Conservation (phyloP, 2,113 vertebrate species). For the Chlamydotis undulata region DNA sequence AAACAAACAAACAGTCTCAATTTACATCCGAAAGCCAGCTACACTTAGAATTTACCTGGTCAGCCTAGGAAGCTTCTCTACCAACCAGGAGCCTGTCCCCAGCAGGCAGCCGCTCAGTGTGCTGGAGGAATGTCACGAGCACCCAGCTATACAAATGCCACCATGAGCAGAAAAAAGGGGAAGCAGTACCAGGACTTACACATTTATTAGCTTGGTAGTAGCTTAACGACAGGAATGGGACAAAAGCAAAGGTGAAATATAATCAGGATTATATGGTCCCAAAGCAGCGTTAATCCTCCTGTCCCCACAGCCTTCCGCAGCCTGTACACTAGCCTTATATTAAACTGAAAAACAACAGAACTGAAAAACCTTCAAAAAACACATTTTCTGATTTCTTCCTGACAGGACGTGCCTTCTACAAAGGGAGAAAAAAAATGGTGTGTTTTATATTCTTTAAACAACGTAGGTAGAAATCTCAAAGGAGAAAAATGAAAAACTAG, state of each 20-base stretch:
- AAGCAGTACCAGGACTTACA: background rate
- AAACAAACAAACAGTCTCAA: background rate
- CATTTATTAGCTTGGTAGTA: background rate
- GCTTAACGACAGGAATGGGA: background rate
- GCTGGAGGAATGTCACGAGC: background rate
- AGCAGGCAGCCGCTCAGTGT: background rate
- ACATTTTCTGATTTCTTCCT: background rate
- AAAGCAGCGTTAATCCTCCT: background rate
- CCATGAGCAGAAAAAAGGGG: background rate
- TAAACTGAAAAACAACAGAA: background rate
- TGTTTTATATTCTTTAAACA: background rate
- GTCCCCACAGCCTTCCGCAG: background rate
- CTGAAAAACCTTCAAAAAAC: background rate
- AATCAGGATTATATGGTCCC: background rate
- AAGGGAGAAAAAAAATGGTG: background rate
- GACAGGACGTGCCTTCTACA: background rate
- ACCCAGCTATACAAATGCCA: background rate
- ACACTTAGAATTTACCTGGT: background rate
- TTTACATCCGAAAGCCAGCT: background rate
- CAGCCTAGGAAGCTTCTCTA: background rate
- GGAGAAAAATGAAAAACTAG: background rate
- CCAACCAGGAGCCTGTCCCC: background rate
- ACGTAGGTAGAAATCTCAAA: background rate
- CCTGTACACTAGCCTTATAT: background rate
- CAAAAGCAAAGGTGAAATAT: background rate